Percentiles rank a stretch among this genome's conserved stretches.
Conservation (phyloP, 2,113 vertebrate genomes). For the Antennarius striatus region DNA sequence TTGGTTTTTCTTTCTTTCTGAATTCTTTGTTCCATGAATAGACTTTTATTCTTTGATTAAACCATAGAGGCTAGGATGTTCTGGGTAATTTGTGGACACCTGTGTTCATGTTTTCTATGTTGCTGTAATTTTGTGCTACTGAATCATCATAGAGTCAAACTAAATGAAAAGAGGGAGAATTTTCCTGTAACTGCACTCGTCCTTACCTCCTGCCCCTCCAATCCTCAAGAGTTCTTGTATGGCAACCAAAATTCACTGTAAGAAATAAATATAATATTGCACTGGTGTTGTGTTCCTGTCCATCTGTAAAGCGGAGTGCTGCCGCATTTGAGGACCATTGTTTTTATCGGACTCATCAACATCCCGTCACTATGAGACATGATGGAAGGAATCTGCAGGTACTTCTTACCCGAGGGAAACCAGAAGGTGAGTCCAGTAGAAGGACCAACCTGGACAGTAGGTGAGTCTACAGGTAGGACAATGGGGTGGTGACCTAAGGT, state of each 20-base stretch:
- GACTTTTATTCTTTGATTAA: conserved; percentile 71
- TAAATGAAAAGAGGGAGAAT: conserved; percentile 80
- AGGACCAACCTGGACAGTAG: no score
- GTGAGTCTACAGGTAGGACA: no score
- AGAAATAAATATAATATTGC: conserved; percentile 98
- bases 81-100: conserved; percentile 87
- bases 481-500: no score
- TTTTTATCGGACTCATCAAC: no score
- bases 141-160: conserved; percentile 88
- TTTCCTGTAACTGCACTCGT: conserved; percentile 90
- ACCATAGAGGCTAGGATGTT: conserved; percentile 82
- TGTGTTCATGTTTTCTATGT: conserved; percentile 92
- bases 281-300: conserved; percentile 82
- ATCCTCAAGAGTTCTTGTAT: conserved; percentile 91
- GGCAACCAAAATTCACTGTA: conserved; percentile 96
- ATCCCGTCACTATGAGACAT: no score
- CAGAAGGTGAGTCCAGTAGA: no score
- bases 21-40: conserved; percentile 49
- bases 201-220: conserved; percentile 64
- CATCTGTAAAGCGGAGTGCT: no score
- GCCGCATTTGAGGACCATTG: no score
- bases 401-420: no score
- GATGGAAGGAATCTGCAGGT: no score
- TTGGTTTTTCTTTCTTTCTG: conserved; percentile 53
- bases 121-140: conserved; percentile 97